A percentile compares a stretch with the other conserved stretches of the same genome.
Conservation (phyloP, 2,113 vertebrate species). For the Eptesicus fuscus region DNA sequence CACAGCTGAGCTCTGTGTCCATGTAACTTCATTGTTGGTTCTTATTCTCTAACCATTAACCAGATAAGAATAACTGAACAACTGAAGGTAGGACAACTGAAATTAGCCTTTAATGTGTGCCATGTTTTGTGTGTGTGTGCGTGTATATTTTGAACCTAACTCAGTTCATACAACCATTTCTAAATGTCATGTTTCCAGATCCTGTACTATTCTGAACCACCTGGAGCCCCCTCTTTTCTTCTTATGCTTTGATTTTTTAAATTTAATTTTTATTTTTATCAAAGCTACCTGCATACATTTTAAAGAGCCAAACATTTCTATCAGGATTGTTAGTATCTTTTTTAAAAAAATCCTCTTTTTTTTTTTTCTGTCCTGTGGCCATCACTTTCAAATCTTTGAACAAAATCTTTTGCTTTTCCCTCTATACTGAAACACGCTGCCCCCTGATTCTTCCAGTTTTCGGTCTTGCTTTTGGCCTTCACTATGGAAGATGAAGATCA, state of each 20-base stretch:
- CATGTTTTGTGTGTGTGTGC: background rate
- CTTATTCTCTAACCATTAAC: background rate
- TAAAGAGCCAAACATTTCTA: background rate
- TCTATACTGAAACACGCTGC: background rate
- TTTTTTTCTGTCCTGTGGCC: background rate
- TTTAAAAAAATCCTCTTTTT: background rate
- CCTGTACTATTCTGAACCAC: background rate
- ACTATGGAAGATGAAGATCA: background rate
- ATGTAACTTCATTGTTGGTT: background rate
- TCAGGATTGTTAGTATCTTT: background rate
- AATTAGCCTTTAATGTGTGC: background rate
- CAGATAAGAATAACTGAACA: background rate
- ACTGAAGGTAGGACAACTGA: background rate
- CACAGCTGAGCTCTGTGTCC: background rate
- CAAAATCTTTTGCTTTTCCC: background rate
- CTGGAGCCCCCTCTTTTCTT: no score
- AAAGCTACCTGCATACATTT: background rate
- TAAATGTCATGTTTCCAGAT: background rate
- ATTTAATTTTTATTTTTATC: conserved; percentile 31
- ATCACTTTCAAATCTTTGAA: conserved; percentile 22
- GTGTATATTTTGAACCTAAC: background rate
- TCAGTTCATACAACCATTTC: background rate
- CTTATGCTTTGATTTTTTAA: background rate
- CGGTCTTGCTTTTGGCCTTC: background rate
- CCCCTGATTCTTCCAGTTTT: background rate